Base-by-base conservation (phyloP, 2,113 vertebrate genomes). In the Onychorhynchus coronatus region DNA sequence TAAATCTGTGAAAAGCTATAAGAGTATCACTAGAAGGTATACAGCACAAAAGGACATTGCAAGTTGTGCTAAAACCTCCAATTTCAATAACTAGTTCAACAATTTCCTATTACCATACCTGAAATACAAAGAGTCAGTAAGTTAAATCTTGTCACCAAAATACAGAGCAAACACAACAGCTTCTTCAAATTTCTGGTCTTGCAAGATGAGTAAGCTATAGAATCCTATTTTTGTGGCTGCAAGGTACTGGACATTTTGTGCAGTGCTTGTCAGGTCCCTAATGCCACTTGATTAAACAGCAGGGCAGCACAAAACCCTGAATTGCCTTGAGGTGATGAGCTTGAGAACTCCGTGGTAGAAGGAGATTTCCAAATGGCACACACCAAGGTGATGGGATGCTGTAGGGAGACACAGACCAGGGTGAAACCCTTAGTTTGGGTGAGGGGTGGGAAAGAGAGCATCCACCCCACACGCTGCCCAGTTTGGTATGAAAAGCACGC, bases 61-160 rank as follows among this genome's bases (percentile, higher is more conserved):
- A 83, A 76, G 9, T 44, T 85, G 65, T 47, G 71, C 58, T 84
- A 74, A 92, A 91, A 63, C n/a, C 66, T 93, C 49, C 55, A 88
- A 85, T 93, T 84, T 25, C 66, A 94, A 5, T 27, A 91, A 93
- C 37, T 27, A 63, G n/a, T 42, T 91, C 55, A 80, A 50, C 66
- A 46, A 84, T 65, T 62, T 94, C 62, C 81, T 73, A 62, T 24
- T 77, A 52, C 33, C 24, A 21, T 49, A 87, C 39, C 72, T 42
- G 39, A 94, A 95, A 83, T 23, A 91, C 15, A 89, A 74, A 39
- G 61, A 39, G 50, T 52, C 27, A 91, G 27, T 31, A 87, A 82
- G 42, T 72, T 89, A 90, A 91, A 96, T 73, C 28, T 59, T 72
- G 77, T 67, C 30, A 37, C 8, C n/a, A 70, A 85, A 78, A 84